Evolutionary conservation across 1,140 invertebrate genomes (phyloP), one percentile per base, ranked within the genome.

Genomic region (Drosophila azteca): DNA sequence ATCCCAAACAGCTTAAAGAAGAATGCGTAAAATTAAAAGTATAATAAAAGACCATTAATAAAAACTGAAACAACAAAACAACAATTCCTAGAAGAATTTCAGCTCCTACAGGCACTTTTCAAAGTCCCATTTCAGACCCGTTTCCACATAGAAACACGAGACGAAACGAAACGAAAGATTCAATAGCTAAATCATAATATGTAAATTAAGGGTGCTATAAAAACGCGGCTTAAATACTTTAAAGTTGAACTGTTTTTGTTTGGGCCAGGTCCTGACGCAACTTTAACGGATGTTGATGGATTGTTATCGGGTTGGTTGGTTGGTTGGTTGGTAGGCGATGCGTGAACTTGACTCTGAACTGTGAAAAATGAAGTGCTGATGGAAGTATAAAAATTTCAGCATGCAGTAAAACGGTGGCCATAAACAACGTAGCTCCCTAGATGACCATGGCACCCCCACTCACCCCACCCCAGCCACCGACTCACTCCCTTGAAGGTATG

Each of bases 111-210:
- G 39, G 59, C 53, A 48, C 69, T 73, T 64, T 54, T 1, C 50
- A 46, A 64, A 73, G 50, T 51, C 17, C 24, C 31, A 45, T 69
- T 55, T 57, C n/a, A 55, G 35, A 64, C 51, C n/a, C n/a, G n/a
- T n/a, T n/a, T n/a, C n/a, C 31, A 66, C 45, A 67, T 41, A 66
- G 51, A 67, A 59, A 51, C 39, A n/a, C n/a, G n/a, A n/a, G n/a
- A n/a, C n/a, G n/a, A n/a, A n/a, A n/a, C n/a, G 43, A 11, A 48
- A 8, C 31, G n/a, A 11, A 29, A 74, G 74, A 66, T 75, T 66
- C 59, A 64, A 73, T 52, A 35, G 45, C 77, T 70, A 64, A 81
- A 75, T 87, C 74, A 78, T 82, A 78, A 77, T 75, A 85, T 82
- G 81, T 78, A 85, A 87, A 87, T 82, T 59, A 60, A 24, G 17